Conservation (phyloP, 2,113 vertebrate species). For the Gambusia holbrooki region DNA sequence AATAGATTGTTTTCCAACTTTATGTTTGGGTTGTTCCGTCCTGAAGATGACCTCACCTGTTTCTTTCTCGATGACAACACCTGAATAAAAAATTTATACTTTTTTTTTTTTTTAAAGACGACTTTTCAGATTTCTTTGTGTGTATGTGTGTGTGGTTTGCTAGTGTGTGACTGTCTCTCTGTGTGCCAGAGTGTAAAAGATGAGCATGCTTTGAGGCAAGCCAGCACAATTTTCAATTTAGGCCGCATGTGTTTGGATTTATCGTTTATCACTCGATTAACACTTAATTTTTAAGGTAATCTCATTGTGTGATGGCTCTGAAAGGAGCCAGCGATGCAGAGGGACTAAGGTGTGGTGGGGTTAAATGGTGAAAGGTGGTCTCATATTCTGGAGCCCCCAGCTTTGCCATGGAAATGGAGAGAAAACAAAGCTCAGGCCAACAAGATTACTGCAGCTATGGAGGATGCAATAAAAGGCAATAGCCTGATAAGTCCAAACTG, state of each 20-base stretch:
- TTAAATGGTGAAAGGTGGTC: slow-evolving; percentile 58
- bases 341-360: slow-evolving; percentile 57
- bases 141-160: not conserved
- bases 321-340: slow-evolving; percentile 29
- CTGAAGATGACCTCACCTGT: slow-evolving; percentile 53
- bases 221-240: not conserved
- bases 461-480: not conserved
- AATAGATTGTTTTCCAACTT: not conserved
- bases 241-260: slow-evolving; percentile 6
- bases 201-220: not conserved
- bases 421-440: slow-evolving; percentile 28
- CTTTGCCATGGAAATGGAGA: slow-evolving; percentile 47
- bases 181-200: not conserved
- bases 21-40: not conserved
- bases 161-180: not conserved
- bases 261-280: not conserved
- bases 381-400: slow-evolving; percentile 36
- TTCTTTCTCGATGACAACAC: slow-evolving; percentile 53
- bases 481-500: not conserved
- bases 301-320: slow-evolving; percentile 20
- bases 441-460: not conserved
- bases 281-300: not conserved
- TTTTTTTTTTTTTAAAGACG: not conserved
- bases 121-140: slow-evolving; percentile 16
- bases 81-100: slow-evolving; percentile 20